These are phyloP conservation scores for Mobula hypostoma DNA, from an alignment of 2,113 vertebrate genomes.

Conservation along the genomic window DNA sequence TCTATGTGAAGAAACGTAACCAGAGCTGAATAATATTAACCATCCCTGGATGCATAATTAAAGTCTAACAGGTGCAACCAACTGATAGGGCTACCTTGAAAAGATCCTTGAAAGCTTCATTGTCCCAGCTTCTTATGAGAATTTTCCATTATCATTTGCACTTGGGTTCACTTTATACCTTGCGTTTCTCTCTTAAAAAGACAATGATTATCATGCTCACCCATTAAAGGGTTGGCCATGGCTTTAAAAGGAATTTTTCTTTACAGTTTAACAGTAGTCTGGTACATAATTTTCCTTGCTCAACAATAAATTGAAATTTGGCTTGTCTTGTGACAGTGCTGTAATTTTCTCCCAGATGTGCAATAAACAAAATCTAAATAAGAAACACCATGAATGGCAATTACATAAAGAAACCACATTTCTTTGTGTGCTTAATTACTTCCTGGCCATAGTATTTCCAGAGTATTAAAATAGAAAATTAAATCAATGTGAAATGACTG, in stretches of 20 bases:
- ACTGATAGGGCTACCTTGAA: conserved; percentile 38
- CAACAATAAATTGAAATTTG: not conserved
- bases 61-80: conserved; percentile 44
- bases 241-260: not conserved
- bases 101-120: conserved; percentile 29
- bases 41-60: conserved; percentile 40
- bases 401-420: not conserved
- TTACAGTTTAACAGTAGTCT: not conserved
- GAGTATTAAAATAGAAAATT: not conserved
- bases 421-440: not conserved
- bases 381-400: not conserved
- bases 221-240: not conserved
- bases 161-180: conserved; percentile 10
- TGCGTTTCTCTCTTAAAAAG: not conserved
- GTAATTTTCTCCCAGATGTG: not conserved
- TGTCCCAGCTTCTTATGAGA: not conserved
- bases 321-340: not conserved
- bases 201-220: not conserved
- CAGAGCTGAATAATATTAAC: conserved; percentile 45
- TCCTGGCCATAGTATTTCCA: not conserved
- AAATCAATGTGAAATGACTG: not conserved
- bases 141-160: conserved; percentile 34
- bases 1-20: conserved; percentile 50
- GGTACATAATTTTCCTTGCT: not conserved
- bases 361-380: not conserved